phyloP scores from a whole-genome alignment of 2,113 vertebrate genomes.

The Hippocampus zosterae region DNA sequence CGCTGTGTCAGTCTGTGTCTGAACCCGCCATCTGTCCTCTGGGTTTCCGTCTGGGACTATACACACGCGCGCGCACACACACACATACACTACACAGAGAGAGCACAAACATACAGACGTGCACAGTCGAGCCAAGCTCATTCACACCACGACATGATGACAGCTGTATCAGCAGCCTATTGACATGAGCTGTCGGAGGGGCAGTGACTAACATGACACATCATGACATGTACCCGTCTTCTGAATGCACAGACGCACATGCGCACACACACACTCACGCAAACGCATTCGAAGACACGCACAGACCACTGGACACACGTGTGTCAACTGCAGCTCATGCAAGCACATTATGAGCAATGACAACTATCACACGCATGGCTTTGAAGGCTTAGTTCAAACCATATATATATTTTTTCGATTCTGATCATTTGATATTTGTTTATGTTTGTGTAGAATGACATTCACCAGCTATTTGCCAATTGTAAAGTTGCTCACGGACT shows the following conservation, averaged over 20 bases:
- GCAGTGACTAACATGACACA: constrained; percentile 69
- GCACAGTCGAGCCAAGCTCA: constrained; percentile 55
- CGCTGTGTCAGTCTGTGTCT: constrained; percentile 87
- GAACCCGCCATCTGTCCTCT: constrained; percentile 91
- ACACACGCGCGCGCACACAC: constrained; percentile 25
- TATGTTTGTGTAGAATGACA: too few relatives aligned
- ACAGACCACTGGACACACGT: not conserved
- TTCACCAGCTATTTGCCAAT: too few relatives aligned
- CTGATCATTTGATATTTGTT: too few relatives aligned
- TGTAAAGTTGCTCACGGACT: too few relatives aligned
- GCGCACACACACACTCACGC: not conserved
- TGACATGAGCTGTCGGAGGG: constrained; percentile 69
- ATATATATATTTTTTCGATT: too few relatives aligned
- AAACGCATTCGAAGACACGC: too few relatives aligned
- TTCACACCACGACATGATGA: constrained; percentile 70
- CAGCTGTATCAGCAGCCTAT: constrained; percentile 71
- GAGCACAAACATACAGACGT: constrained; percentile 30
- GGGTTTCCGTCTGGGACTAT: constrained; percentile 79
- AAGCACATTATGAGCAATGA: not conserved
- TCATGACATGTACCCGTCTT: constrained; percentile 49
- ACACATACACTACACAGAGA: constrained; percentile 1
- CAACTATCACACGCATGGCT: too few relatives aligned
- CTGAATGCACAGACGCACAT: too few relatives aligned
- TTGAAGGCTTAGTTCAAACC: not conserved
- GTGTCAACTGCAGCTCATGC: not conserved